These are phyloP conservation scores for Stylophora pistillata DNA, from an alignment of 64 coral and sea anemone genomes.

Conservation along the genomic window DNA sequence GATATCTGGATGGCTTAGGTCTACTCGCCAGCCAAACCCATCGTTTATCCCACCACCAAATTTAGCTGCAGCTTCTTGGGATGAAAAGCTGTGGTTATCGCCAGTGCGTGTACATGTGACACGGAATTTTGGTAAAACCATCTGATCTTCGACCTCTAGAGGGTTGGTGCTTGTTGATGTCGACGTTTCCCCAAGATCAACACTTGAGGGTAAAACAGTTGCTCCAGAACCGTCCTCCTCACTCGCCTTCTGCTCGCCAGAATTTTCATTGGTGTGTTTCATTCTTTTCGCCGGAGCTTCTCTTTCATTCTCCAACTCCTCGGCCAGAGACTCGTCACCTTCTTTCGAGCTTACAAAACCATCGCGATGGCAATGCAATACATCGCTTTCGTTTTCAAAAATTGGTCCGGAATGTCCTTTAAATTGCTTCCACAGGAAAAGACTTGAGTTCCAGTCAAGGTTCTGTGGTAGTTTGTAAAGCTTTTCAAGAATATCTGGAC, in stretches of 20 bases:
- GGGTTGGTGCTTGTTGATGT: neutral
- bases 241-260: neutral
- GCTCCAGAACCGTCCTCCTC: neutral
- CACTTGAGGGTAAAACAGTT: too few relatives aligned
- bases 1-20: slow-evolving; percentile 84
- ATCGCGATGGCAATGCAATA: neutral
- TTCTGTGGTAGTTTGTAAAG: slow-evolving; percentile 64
- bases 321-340: neutral
- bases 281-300: slow-evolving; percentile 24
- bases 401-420: slow-evolving; percentile 58
- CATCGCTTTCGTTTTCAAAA: slow-evolving; percentile 3
- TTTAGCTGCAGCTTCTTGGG: slow-evolving; percentile 84
- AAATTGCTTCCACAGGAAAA: slow-evolving; percentile 79
- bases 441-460: slow-evolving; percentile 63
- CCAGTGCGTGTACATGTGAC: slow-evolving; percentile 79
- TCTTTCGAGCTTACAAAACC: neutral
- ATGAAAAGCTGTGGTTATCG: slow-evolving; percentile 76
- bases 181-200: neutral
- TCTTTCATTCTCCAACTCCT: neutral
- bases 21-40: slow-evolving; percentile 82
- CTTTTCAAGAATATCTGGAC: slow-evolving; percentile 69
- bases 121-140: slow-evolving; percentile 68
- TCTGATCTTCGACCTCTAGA: neutral
- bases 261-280: slow-evolving; percentile 9
- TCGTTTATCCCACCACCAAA: slow-evolving; percentile 96